Evolutionary conservation across 2,113 vertebrate genomes (phyloP), one percentile per base, ranked within the genome.

Genomic region (Coryphaenoides rupestris): DNA sequence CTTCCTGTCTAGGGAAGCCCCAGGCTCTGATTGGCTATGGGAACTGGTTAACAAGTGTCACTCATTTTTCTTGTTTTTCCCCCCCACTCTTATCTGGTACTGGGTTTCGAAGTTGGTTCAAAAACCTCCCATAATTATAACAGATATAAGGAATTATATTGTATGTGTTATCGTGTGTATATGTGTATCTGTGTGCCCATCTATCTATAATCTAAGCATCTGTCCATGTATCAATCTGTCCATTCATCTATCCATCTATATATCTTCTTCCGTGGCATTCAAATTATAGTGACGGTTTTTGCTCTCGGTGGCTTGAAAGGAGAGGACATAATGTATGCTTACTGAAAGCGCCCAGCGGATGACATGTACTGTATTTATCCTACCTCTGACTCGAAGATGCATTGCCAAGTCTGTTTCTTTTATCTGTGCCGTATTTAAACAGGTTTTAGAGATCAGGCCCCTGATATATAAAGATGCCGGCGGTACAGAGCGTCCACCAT

Each of bases 391-490:
- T 75, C 28, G 52, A 69, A 60, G 70, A 82, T 81, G 77, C 75
- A 75, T 87, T 83, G 86, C 81, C 80, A 79, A 65, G 67, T 76
- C 62, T 64, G 6, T 33, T 24, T 72, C 69, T 78, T 84, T 81
- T 77, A 81, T n/a, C n/a, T 83, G 77, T 78, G 74, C 64, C 69
- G 59, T 80, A 73, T 89, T 89, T 88, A 85, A 84, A 63, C 79
- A 80, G 89, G 76, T 86, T 91, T 91, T 89, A 88, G 67, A 86
- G 89, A 89, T 91, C 89, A 89, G 77, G 69, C 66, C 76, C 73
- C 71, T 84, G 82, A 83, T 78, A 84, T 81, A 83, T 81, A 81
- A 81, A 84, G 81, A 87, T 82, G 79, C 65, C 50, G 13, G 74
- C 65, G 5, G 26, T 63, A 75, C 65, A 28, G 72, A 73, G 70